Percentiles rank a stretch among this genome's conserved stretches.
Conservation (phyloP, 2,888 invertebrate genomes). For the Eudasyphora cyanicolor region DNA sequence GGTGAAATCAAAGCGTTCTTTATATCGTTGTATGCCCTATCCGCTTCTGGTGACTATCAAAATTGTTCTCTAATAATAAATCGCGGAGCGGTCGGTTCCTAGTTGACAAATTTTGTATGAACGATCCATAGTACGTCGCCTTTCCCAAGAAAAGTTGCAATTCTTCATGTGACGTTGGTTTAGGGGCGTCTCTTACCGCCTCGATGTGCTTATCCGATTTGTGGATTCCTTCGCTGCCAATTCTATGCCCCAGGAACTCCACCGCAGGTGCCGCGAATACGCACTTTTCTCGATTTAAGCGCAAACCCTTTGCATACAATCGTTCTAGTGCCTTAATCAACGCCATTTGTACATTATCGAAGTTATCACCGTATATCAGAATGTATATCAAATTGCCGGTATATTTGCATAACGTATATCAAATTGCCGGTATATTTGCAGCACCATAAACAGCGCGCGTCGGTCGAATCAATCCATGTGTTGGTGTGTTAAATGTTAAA, state of each 20-base stretch:
- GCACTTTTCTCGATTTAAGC: slow-evolving; percentile 19
- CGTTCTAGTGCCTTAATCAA: not conserved
- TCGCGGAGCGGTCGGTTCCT: slow-evolving; percentile 22
- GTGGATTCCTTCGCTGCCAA: no score
- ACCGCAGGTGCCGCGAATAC: slow-evolving; percentile 40
- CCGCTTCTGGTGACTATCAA: not conserved
- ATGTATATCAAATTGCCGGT: no score
- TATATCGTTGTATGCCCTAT: no score
- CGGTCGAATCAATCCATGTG: no score
- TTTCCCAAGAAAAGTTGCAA: not conserved
- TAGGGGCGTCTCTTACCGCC: no score
- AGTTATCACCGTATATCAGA: slow-evolving; percentile 18
- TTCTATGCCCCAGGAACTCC: slow-evolving; percentile 42
- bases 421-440: slow-evolving; percentile 29
- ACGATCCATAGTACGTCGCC: not conserved
- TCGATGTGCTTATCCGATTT: no score
- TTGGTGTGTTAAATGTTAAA: slow-evolving; percentile 18
- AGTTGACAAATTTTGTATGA: slow-evolving; percentile 21
- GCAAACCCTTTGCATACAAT: not conserved
- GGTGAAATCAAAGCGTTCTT: no score
- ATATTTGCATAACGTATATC: no score
- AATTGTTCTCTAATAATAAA: not conserved
- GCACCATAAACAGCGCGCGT: slow-evolving; percentile 28
- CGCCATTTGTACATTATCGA: not conserved
- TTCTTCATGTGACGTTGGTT: not conserved